Conservation (phyloP, 2,113 vertebrate species). For the Mesembrinibis cayennensis region DNA sequence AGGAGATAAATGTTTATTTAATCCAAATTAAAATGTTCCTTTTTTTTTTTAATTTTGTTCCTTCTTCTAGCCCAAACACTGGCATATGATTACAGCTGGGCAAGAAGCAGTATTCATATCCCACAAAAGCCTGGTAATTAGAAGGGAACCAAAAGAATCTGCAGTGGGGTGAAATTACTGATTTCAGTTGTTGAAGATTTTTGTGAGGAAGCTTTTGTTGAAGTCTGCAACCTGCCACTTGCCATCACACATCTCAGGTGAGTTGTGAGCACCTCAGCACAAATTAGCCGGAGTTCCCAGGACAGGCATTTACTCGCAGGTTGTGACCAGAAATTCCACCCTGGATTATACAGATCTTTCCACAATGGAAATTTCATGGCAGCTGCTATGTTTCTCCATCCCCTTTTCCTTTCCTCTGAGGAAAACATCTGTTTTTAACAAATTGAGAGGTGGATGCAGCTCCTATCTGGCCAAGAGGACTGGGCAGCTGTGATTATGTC, state of each 20-base stretch:
- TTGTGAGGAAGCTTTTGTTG: neutral
- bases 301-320: neutral
- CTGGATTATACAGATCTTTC: neutral
- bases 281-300: neutral
- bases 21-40: constrained; percentile 23
- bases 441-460: neutral
- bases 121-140: neutral
- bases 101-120: neutral
- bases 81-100: neutral
- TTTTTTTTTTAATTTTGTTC: neutral
- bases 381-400: neutral
- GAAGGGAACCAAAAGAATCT: neutral
- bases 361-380: neutral
- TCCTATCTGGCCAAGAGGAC: neutral
- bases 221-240: neutral
- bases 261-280: neutral
- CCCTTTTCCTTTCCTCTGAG: neutral
- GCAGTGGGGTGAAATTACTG: neutral
- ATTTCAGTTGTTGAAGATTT: neutral
- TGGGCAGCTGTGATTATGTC: neutral
- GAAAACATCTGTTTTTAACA: constrained; percentile 22
- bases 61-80: neutral
- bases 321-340: neutral
- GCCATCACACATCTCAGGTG: neutral
- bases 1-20: constrained; percentile 36